Evolutionary conservation across 1,140 invertebrate species (phyloP).

Genomic region (Lepidurus arcticus): DNA sequence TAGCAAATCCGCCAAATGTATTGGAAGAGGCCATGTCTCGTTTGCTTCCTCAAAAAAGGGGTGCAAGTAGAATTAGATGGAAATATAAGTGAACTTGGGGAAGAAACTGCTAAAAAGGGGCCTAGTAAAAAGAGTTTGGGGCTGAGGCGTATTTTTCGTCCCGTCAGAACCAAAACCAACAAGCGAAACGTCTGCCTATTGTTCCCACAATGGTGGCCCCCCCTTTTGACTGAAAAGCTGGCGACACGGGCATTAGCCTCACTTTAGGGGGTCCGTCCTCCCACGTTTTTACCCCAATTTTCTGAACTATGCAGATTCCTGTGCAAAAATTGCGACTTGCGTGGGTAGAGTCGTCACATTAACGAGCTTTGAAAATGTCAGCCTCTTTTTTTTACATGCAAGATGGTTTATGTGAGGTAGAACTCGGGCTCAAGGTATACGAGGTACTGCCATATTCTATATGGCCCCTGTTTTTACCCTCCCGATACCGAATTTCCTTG

Average conservation of each 20-base stretch:
- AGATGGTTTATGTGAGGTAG: no score
- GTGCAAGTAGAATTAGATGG: no score
- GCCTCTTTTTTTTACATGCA: no score
- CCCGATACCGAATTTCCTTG: no score
- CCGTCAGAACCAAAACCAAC: not conserved
- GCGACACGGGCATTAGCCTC: conserved; percentile 16
- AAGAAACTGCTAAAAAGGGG: no score
- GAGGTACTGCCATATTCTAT: no score
- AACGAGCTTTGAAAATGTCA: not conserved
- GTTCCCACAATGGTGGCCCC: not conserved
- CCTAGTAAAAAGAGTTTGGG: no score
- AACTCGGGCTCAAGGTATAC: no score
- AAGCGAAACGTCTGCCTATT: conserved; percentile 9
- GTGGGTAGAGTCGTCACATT: not conserved
- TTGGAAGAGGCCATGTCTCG: no score
- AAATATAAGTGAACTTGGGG: no score
- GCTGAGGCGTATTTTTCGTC: not conserved
- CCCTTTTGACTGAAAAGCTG: not conserved
- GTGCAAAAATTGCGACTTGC: not conserved
- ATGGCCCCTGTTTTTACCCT: no score
- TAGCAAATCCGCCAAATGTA: not conserved
- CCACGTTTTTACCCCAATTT: not conserved
- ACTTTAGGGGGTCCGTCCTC: conserved; percentile 10
- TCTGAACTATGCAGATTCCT: not conserved
- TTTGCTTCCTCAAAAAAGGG: no score